These are phyloP conservation scores for Phaenicophaeus curvirostris DNA, from an alignment of 2,797 vertebrate genomes.

Conservation along the genomic window DNA sequence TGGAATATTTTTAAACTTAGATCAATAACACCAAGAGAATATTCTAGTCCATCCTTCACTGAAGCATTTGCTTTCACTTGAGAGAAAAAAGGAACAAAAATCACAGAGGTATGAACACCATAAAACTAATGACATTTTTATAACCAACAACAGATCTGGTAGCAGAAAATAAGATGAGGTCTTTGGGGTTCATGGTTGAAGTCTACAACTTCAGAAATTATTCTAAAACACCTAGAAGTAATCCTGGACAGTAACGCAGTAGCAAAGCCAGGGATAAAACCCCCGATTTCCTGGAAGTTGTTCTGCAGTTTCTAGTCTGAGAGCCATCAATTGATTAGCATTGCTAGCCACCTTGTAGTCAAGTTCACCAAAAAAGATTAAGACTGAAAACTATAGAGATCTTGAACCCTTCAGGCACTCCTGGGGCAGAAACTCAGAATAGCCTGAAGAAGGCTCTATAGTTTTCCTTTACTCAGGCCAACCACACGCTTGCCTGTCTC, in stretches of 20 bases:
- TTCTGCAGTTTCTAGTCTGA: not conserved
- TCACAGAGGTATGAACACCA: not conserved
- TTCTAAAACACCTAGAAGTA: not conserved
- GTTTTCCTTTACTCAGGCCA: not conserved
- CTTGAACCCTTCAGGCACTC: not conserved
- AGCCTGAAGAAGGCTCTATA: not conserved
- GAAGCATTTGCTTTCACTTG: not conserved
- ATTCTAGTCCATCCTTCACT: not conserved
- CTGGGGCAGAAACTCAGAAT: not conserved
- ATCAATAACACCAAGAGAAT: conserved; percentile 21
- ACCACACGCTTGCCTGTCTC: not conserved
- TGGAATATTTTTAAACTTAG: not conserved
- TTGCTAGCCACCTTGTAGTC: not conserved
- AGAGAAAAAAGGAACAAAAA: not conserved
- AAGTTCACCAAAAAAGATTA: not conserved
- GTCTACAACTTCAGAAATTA: not conserved
- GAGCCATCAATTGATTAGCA: not conserved
- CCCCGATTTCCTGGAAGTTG: not conserved
- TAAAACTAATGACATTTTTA: not conserved
- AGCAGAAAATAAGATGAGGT: not conserved
- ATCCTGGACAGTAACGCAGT: not conserved
- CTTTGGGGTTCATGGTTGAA: not conserved
- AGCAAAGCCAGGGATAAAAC: not conserved
- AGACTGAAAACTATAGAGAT: not conserved
- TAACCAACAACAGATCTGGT: not conserved